Conservation (phyloP, 1,140 invertebrate species). For the Ganaspis sp. region DNA sequence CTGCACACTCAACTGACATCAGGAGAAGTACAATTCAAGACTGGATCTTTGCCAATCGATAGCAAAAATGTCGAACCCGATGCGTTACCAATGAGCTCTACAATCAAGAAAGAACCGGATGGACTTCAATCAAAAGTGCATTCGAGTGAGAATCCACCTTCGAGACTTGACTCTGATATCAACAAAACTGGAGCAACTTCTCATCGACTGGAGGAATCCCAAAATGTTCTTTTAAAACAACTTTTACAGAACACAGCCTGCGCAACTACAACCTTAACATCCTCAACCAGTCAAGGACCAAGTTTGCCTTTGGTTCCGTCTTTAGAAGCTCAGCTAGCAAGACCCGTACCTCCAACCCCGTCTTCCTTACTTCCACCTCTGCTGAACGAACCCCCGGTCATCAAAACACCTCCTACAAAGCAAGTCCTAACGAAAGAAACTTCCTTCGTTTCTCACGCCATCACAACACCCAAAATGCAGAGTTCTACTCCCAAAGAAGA, state of each 20-base stretch:
- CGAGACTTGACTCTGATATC: slow-evolving; percentile 57
- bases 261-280: slow-evolving; percentile 76
- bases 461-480: slow-evolving; percentile 54
- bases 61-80: slow-evolving; percentile 67
- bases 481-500: slow-evolving; percentile 76
- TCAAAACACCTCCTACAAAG: slow-evolving; percentile 57
- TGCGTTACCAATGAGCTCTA: slow-evolving; percentile 44
- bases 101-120: slow-evolving; percentile 65
- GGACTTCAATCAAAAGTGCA: slow-evolving; percentile 50
- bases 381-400: slow-evolving; percentile 63
- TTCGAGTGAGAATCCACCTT: slow-evolving; percentile 56
- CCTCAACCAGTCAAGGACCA: slow-evolving; percentile 76
- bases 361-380: slow-evolving; percentile 73
- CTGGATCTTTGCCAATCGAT: slow-evolving; percentile 66
- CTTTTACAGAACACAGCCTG: slow-evolving; percentile 90
- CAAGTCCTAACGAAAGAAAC: slow-evolving; percentile 77
- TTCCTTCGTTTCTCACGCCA: slow-evolving; percentile 76
- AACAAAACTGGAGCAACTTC: slow-evolving; percentile 53
- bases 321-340: slow-evolving; percentile 84
- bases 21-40: slow-evolving; percentile 66
- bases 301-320: slow-evolving; percentile 83
- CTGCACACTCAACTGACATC: slow-evolving; percentile 69
- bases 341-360: slow-evolving; percentile 82
- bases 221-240: slow-evolving; percentile 93
- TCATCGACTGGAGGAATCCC: slow-evolving; percentile 83